These are phyloP conservation scores for Vanessa cardui DNA, from an alignment of 2,888 invertebrate species.

Conservation along the genomic window DNA sequence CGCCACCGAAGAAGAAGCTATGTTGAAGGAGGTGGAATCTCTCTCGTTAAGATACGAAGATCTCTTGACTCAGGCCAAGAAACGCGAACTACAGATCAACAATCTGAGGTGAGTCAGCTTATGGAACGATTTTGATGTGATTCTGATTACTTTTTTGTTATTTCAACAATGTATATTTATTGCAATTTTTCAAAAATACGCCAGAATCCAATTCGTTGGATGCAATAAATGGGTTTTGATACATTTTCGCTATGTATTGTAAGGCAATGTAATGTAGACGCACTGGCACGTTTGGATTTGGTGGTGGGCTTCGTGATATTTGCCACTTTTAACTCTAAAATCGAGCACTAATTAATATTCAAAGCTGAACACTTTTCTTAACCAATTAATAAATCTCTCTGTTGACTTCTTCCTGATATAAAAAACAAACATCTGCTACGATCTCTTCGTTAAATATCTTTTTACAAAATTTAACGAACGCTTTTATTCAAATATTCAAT, in stretches of 20 bases:
- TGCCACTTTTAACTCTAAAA: constrained; percentile 31
- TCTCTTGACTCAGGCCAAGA: constrained; percentile 87
- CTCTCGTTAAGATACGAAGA: constrained; percentile 86
- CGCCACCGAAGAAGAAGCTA: constrained; percentile 85
- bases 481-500: too few relatives aligned
- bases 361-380: constrained; percentile 25
- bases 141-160: constrained; percentile 31
- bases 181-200: constrained; percentile 1
- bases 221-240: constrained; percentile 21
- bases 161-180: constrained; percentile 16
- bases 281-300: constrained; percentile 41
- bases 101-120: constrained; percentile 86
- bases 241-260: constrained; percentile 34
- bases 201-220: background rate
- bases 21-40: constrained; percentile 85
- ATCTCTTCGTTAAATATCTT: background rate
- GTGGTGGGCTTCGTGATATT: constrained; percentile 40
- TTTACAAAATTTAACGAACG: too few relatives aligned
- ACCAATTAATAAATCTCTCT: constrained; percentile 8
- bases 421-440: background rate
- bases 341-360: constrained; percentile 31
- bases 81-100: constrained; percentile 88
- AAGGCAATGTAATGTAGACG: constrained; percentile 36
- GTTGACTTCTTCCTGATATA: constrained; percentile 1
- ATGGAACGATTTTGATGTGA: constrained; percentile 16